Base-by-base conservation (phyloP, 2,888 invertebrate genomes). In the Camponotus fellah region DNA sequence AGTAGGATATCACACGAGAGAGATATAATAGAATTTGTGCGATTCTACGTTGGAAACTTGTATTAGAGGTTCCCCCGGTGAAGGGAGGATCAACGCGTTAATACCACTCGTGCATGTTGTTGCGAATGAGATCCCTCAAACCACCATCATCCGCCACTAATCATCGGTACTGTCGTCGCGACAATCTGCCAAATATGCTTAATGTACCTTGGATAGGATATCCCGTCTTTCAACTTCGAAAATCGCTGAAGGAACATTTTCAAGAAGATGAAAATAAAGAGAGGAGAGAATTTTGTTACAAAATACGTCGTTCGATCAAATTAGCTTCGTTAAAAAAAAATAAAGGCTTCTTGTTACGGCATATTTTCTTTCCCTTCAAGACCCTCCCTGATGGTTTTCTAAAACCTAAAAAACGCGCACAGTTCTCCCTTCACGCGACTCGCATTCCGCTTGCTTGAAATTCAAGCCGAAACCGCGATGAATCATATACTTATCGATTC, bases 401-500 rank as follows among this genome's bases (percentile, higher is more conserved):
- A 46, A 46, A 34, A 26, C 26, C 34, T 6, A 43, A 21, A 21
- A 14, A 68, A 58, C 40, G n/a, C 32, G 26, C 32, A 43, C 43
- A n/a, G 40, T 21, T 17, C 26, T 60, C 60, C 46, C 43, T 21
- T 60, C 14, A 43, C 58, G 72, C 84, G 81, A 75, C 71, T 80
- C 84, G 79, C 66, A 82, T 75, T 37, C 71, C 40, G 84, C 26
- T 71, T 84, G 89, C 91, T 92, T 93, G 92, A 93, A 93, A 93
- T 93, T 92, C 92, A 92, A 93, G 90, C 92, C 91, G 87, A 91
- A 91, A 92, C 91, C 89, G 84, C 91, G 93, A 91, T 93, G 93
- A 93, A 93, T 93, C 93, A 93, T 92, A 89, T 91, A 92, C 92
- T 92, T 93, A 93, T 93, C 92, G 93, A 93, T 93, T 93, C 93